Evolutionary conservation across 2,888 invertebrate genomes (phyloP), one percentile per base, ranked within the genome.

Genomic region (Ectemnius continuus): DNA sequence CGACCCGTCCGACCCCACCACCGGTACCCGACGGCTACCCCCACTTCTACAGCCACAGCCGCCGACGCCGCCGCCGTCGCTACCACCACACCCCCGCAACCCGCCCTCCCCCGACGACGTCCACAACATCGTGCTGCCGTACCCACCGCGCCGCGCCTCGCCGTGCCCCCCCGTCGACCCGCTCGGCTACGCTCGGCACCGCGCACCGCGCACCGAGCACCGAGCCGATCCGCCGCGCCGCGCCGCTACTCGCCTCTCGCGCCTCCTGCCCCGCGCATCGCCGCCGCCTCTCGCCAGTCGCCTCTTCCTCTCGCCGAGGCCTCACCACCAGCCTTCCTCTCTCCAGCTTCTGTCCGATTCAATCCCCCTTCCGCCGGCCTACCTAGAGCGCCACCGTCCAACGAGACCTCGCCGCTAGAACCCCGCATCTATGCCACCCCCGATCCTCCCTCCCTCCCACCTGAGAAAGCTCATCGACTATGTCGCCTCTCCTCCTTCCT

Each of bases 1-100:
- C 91, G 92, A 92, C 92, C 92, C 90, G 89, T 91, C 91, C 94
- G 93, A 94, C 94, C 76, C 94, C 93, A 94, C 94, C 93, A 93
- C 82, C 84, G 85, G 80, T 83, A 91, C 89, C 90, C 85, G 87
- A 88, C 88, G 86, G 82, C 89, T 89, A 82, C 90, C 91, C 86
- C 85, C 84, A 86, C 88, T 20, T 1, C 88, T 82, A 83, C 78
- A 83, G 76, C 20, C 20, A 2, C 20, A 79, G 89, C 72, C 64
- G 73, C 66, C 20, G 20, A 1, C 20, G 20, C 20, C 2, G 23
- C 23, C 23, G 23, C 67, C 80, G 66, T 73, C 59, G 82, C 89
- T 89, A 81, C 90, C 91, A 6, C 36, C 8, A 36, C 36, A 36
- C 36, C 36, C 36, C 36, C 52, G 16, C 52, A 23, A 13, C 52